A percentile compares a stretch with the other conserved stretches of the same genome.
Conservation (phyloP, 2,888 invertebrate genomes). For the Phoenoteleia sp. region DNA sequence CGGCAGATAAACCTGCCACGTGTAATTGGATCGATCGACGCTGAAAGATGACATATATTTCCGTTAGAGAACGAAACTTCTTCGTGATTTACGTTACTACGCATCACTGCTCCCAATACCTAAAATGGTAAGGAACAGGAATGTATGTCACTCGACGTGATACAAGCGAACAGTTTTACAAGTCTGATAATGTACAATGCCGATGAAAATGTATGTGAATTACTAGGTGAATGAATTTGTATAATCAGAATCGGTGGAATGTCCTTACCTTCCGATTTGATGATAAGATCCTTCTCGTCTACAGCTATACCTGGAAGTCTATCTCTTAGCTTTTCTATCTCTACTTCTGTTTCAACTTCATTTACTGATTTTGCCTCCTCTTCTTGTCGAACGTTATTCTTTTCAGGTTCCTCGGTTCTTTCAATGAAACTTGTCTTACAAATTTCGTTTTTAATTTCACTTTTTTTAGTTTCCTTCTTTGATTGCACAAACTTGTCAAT, state of each 20-base stretch:
- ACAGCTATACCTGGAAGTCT: slow-evolving; percentile 76
- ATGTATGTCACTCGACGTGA: slow-evolving; percentile 41
- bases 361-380: slow-evolving; percentile 71
- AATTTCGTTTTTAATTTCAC: slow-evolving; percentile 44
- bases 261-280: slow-evolving; percentile 81
- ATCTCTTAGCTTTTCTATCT: slow-evolving; percentile 78
- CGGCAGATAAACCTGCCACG: slow-evolving; percentile 17
- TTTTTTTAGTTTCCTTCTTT: slow-evolving; percentile 61
- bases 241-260: neutral
- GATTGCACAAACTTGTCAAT: slow-evolving; percentile 78
- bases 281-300: slow-evolving; percentile 82
- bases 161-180: slow-evolving; percentile 38
- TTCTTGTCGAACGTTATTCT: slow-evolving; percentile 26
- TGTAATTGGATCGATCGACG: neutral
- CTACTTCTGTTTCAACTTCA: slow-evolving; percentile 78
- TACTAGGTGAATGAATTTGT: neutral
- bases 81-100: slow-evolving; percentile 38
- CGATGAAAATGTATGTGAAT: too few relatives aligned
- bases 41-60: slow-evolving; percentile 47
- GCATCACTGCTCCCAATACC: slow-evolving; percentile 38
- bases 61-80: neutral
- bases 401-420: slow-evolving; percentile 9
- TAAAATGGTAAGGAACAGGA: slow-evolving; percentile 48
- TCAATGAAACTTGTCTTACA: neutral
- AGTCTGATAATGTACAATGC: slow-evolving; percentile 1